Evolutionary conservation across 2,888 invertebrate species (phyloP).

Genomic region (Empis stercorea): DNA sequence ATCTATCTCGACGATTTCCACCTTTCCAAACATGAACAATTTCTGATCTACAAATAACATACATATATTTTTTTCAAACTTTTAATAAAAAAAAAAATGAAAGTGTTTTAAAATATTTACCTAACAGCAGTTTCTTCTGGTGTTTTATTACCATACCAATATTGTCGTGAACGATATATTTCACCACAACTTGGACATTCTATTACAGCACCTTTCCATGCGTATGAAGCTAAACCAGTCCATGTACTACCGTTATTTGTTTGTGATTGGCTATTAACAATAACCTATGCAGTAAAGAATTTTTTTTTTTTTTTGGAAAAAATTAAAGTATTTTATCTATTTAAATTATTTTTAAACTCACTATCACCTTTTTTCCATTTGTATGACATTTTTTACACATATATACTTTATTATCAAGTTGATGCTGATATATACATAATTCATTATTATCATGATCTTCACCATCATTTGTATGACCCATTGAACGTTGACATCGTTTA

Average conservation of each 20-base stretch:
- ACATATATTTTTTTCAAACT: not conserved
- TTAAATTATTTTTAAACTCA: not conserved
- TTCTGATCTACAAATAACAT: slow-evolving; percentile 38
- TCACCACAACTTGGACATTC: slow-evolving; percentile 53
- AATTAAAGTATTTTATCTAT: not conserved
- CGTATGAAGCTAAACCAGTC: slow-evolving; percentile 58
- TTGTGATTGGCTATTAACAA: slow-evolving; percentile 25
- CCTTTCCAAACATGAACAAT: slow-evolving; percentile 58
- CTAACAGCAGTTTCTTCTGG: slow-evolving; percentile 54
- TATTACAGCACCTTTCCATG: slow-evolving; percentile 66
- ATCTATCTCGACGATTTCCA: slow-evolving; percentile 37
- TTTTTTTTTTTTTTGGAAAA: not conserved
- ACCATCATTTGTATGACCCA: slow-evolving; percentile 52
- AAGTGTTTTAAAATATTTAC: too few relatives aligned
- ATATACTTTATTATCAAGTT: slow-evolving; percentile 57
- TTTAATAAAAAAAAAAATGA: not conserved
- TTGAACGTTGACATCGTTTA: slow-evolving; percentile 47
- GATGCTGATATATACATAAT: slow-evolving; percentile 50
- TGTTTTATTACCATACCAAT: slow-evolving; percentile 68
- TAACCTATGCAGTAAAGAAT: slow-evolving; percentile 15
- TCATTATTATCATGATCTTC: slow-evolving; percentile 42
- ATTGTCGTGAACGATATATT: slow-evolving; percentile 54
- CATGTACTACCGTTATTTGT: slow-evolving; percentile 39
- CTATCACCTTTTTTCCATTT: slow-evolving; percentile 39
- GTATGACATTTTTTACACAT: slow-evolving; percentile 50